A percentile compares a stretch with the other conserved stretches of the same genome.
Evolutionary conservation across 2,888 invertebrate genomes (phyloP).

Genomic region (Heliconius ethilla): DNA sequence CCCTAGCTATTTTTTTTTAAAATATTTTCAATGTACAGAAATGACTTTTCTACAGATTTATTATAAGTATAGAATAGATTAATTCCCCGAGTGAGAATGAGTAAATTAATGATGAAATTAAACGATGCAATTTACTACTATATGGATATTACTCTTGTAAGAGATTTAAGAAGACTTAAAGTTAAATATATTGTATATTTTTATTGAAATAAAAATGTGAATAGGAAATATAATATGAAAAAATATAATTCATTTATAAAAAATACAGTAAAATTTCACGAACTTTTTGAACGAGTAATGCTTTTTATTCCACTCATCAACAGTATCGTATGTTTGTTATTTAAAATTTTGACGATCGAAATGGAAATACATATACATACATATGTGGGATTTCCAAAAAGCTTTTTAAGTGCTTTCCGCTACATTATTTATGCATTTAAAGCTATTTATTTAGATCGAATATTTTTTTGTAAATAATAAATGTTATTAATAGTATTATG

Average conservation of each 20-base stretch:
- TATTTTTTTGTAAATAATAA: not conserved
- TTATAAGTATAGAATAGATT: too few relatives aligned
- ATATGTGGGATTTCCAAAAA: not conserved
- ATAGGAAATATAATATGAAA: too few relatives aligned
- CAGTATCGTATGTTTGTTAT: conserved; percentile 10
- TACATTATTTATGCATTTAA: conserved; percentile 14
- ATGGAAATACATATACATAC: not conserved
- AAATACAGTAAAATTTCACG: not conserved
- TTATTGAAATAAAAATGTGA: too few relatives aligned
- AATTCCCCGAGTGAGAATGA: too few relatives aligned
- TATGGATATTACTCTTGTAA: too few relatives aligned
- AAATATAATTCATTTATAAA: not conserved
- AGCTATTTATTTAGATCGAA: not conserved
- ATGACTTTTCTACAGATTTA: too few relatives aligned
- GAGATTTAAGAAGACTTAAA: too few relatives aligned
- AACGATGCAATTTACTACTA: too few relatives aligned
- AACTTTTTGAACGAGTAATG: not conserved
- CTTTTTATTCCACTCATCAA: not conserved
- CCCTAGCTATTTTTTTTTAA: too few relatives aligned
- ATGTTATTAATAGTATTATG: not conserved
- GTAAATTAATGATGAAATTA: too few relatives aligned
- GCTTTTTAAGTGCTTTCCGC: conserved; percentile 15
- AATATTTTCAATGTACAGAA: too few relatives aligned
- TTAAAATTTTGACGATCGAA: conserved; percentile 8
- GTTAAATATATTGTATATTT: too few relatives aligned